Base-by-base conservation (phyloP, 2,113 vertebrate genomes). In the Salvelinus alpinus region DNA sequence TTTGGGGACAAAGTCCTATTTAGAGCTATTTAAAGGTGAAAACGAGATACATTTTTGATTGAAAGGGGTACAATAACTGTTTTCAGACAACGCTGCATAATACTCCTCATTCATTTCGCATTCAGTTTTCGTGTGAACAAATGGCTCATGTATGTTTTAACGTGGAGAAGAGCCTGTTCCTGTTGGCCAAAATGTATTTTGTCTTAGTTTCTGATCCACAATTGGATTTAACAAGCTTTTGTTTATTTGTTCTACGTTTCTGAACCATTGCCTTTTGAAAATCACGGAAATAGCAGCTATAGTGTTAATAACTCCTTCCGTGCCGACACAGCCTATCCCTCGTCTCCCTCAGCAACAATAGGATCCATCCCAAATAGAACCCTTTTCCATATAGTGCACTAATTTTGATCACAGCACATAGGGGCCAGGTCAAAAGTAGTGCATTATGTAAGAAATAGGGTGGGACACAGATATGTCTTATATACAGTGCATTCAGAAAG, bases 211-310 rank as follows among this genome's bases (percentile, higher is more conserved):
- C 38, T 44, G 38, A 44, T 44, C 38, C 38, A 44, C 38, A 44
- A 9, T 44, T 44, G 38, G 38, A 9, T 24, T 9, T 8, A n/a
- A 64, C 20, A 44, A 2, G 38, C 1, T 44, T 44, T 44, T 44
- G 38, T 44, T 44, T 44, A 64, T 64, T 22, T 64, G 8, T 64
- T 64, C n/a, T 64, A 24, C 22, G 3, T 64, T 64, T 57, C 54
- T 20, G 13, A 20, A 20, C 3, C 54, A 57, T 57, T 65, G 25
- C 34, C 71, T 78, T 91, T 91, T 90, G 85, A 86, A 88, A 85
- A 90, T 92, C 90, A 92, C 91, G 91, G 90, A 87, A 89, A 90
- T 84, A 91, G 90, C 90, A 91, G 84, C 79, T 84, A 0, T 14
- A 22, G 5, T 11, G 81, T 86, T 92, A 89, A 91, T 92, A 89